Conservation (phyloP, 2,113 vertebrate genomes). For the Mionectes macconnelli region DNA sequence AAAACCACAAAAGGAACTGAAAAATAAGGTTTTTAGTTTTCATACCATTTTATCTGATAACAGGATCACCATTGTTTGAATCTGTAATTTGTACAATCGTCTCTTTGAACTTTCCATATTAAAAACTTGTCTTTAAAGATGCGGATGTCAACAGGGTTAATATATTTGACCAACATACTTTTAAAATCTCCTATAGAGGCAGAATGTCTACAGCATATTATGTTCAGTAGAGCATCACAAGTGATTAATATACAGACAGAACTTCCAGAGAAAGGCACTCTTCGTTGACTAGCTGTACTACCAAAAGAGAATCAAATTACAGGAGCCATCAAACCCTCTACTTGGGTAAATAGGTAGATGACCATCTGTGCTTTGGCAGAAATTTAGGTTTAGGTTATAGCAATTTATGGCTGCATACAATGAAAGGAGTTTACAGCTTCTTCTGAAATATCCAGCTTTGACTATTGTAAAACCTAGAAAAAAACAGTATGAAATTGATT, state of each 20-base stretch:
- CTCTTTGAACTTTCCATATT: neutral
- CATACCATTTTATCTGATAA: neutral
- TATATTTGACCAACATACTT: slow-evolving; percentile 1
- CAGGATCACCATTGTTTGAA: neutral
- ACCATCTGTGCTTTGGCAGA: neutral
- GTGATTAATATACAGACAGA: neutral
- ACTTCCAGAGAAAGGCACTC: slow-evolving; percentile 14
- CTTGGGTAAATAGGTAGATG: neutral
- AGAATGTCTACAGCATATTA: neutral
- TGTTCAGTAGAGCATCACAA: neutral
- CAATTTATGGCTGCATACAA: neutral
- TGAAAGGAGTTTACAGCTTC: neutral
- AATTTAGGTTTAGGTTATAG: neutral
- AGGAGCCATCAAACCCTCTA: neutral
- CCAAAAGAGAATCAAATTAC: slow-evolving; percentile 3
- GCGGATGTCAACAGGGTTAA: neutral
- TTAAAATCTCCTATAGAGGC: neutral
- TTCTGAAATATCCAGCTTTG: neutral
- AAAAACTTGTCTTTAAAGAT: neutral
- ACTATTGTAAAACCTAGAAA: neutral
- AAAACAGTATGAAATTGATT: neutral
- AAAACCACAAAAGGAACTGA: neutral
- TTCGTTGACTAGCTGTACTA: neutral
- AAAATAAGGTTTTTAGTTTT: neutral
- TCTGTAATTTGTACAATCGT: neutral